Conservation (phyloP, 2,113 vertebrate species). For the Gnathonemus echidnorhynchus region DNA sequence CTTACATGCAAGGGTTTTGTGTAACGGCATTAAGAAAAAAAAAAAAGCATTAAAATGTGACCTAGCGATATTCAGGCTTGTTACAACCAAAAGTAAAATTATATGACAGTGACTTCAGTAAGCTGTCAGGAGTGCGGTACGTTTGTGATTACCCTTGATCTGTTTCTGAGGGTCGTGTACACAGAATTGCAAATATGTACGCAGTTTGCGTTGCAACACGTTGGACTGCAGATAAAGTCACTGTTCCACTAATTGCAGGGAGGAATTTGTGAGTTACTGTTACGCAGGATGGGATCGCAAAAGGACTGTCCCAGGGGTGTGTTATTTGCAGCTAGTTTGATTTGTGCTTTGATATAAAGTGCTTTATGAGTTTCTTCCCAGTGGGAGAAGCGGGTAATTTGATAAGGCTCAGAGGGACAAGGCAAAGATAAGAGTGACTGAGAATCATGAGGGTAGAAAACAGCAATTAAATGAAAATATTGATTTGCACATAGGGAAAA, state of each 20-base stretch:
- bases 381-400: constrained; percentile 17
- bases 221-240: neutral
- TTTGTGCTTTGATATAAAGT: constrained; percentile 7
- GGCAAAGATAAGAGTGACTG: neutral
- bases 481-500: neutral
- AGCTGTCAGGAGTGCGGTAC: neutral
- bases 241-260: neutral
- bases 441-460: neutral
- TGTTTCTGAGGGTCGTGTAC: neutral
- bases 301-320: neutral
- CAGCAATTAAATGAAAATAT: constrained; percentile 2
- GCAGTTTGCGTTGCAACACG: neutral
- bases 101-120: neutral
- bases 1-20: neutral
- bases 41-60: neutral
- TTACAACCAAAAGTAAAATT: neutral
- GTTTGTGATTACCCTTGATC: neutral
- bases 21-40: neutral
- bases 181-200: neutral
- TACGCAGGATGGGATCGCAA: neutral
- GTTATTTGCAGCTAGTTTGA: constrained; percentile 9
- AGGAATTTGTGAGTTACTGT: neutral
- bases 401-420: neutral
- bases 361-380: constrained; percentile 1
- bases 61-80: neutral